A percentile compares a stretch with the other conserved stretches of the same genome.
Conservation (phyloP, 2,888 invertebrate species). For the Sinopyrophorus schimmeli region DNA sequence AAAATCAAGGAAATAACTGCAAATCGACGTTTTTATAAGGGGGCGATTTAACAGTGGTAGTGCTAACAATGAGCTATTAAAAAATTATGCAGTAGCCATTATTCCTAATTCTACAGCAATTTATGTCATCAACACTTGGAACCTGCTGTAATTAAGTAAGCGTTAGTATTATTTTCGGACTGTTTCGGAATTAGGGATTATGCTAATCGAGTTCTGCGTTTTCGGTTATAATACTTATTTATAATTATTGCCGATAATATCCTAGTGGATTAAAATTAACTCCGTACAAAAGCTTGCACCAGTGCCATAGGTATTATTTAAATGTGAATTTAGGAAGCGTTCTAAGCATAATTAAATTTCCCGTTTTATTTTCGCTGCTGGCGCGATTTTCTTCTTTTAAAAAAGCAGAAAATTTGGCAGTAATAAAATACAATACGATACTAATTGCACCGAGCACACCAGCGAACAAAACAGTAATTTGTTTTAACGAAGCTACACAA, state of each 20-base stretch:
- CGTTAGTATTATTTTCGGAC: conserved; percentile 42
- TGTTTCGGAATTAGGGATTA: conserved; percentile 45
- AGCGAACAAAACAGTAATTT: conserved; percentile 42
- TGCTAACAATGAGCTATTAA: too few species aligned
- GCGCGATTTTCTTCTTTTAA: not conserved
- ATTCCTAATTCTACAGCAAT: conserved; percentile 37
- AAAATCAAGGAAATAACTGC: too few species aligned
- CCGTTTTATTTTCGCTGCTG: not conserved
- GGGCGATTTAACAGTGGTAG: too few species aligned
- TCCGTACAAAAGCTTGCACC: conserved; percentile 19
- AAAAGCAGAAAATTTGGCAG: conserved; percentile 8
- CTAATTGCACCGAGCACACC: conserved; percentile 16
- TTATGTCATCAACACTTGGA: conserved; percentile 39
- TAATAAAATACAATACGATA: conserved; percentile 14
- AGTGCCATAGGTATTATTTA: conserved; percentile 20
- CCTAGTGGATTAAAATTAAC: conserved; percentile 31
- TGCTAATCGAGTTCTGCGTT: conserved; percentile 42
- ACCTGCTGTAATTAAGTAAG: conserved; percentile 37
- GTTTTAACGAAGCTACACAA: conserved; percentile 41
- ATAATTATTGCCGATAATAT: conserved; percentile 43
- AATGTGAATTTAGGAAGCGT: conserved; percentile 1
- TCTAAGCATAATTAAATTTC: conserved; percentile 1
- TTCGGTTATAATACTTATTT: conserved; percentile 43
- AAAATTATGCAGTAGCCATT: conserved; percentile 29
- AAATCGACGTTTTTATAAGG: too few species aligned